phyloP scores from a whole-genome alignment of 2,113 vertebrate species.

The Oxygymnocypris stewartii region DNA sequence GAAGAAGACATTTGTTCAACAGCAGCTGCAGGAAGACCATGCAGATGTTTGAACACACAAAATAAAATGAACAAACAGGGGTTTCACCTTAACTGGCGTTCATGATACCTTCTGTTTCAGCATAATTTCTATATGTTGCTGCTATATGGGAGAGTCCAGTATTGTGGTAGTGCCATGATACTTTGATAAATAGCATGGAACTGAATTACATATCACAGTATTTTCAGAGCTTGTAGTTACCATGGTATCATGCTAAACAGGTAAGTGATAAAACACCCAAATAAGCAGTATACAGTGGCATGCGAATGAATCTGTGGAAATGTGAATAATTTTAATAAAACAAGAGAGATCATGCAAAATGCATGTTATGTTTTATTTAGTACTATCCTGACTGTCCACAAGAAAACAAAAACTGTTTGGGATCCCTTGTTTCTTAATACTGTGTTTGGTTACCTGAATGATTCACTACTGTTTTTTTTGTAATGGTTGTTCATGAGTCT shows the following conservation, averaged over 20 bases:
- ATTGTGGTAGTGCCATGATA: not conserved
- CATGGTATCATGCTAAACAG: not conserved
- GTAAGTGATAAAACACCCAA: not conserved
- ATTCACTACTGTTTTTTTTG: too few relatives aligned
- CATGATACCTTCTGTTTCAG: not conserved
- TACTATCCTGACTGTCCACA: too few relatives aligned
- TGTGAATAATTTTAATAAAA: too few relatives aligned
- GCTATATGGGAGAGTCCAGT: not conserved
- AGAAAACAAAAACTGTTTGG: too few relatives aligned
- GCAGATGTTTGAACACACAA: constrained; percentile 26
- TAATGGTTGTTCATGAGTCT: too few relatives aligned
- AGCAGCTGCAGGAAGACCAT: constrained; percentile 25
- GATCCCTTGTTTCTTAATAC: too few relatives aligned
- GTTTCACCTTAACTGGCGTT: not conserved
- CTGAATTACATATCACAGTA: not conserved
- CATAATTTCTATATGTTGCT: not conserved
- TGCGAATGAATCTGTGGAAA: too few relatives aligned
- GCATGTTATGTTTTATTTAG: too few relatives aligned
- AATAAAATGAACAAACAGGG: not conserved
- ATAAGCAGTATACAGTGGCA: not conserved
- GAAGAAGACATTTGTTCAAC: constrained; percentile 45
- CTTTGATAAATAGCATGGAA: not conserved
- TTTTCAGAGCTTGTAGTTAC: not conserved
- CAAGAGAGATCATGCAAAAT: too few relatives aligned
- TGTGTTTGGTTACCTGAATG: too few relatives aligned